Evolutionary conservation across 2,797 vertebrate species (phyloP), one percentile per base, ranked within the genome.

Genomic region (Urosaurus nigricauda): DNA sequence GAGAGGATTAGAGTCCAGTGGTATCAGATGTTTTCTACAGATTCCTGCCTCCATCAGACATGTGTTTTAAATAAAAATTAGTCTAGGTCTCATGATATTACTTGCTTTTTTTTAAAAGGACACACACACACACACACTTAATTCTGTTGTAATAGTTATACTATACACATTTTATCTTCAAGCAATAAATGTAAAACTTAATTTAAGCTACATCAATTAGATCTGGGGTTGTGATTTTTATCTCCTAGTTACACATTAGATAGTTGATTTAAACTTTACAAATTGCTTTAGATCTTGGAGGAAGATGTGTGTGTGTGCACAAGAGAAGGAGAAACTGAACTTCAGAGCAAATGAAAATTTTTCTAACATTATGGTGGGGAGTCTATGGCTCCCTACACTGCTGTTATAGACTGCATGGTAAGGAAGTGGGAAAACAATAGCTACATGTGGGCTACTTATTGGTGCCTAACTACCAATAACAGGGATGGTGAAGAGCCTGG

Each of bases 131-230:
- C 81, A n/a, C 11, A 81, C 4, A 56, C 79, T 95, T 95, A 95
- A 92, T 95, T 95, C 90, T 96, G 94, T 95, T 94, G 90, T 95
- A 94, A 92, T 86, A 95, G 91, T 95, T 91, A 93, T 95, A 93
- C 77, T 94, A 93, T 58, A 88, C 93, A 94, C 95, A 92, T 94
- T 92, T 96, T 96, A 96, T 94, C 91, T 95, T 87, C 87, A 51
- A 92, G 78, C 73, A 94, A 92, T 93, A 93, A 90, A 94, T 86
- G 86, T 96, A 94, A 95, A 95, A 94, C 90, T 94, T 95, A 93
- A 95, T 94, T 96, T 96, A 96, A 96, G 90, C 60, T 94, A 93
- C 87, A 88, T 56, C 94, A 95, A 92, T 95, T 96, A 96, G 87
- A 94, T 94, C 85, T 94, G 89, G 90, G 92, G 93, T 95, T 94